Conservation (phyloP, 2,113 vertebrate species). For the Galeopterus variegatus region DNA sequence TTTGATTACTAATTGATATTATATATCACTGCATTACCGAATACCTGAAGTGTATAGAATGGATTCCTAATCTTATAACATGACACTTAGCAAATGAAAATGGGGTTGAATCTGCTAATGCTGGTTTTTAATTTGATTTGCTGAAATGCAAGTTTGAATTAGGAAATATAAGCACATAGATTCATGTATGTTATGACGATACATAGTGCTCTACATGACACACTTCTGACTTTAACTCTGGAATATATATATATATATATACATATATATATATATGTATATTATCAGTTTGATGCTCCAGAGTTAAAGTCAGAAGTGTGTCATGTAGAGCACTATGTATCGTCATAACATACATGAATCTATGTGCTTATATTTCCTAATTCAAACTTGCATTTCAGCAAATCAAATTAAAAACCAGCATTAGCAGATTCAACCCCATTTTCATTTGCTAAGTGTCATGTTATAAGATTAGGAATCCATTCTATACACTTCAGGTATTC, state of each 20-base stretch:
- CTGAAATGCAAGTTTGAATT: slow-evolving; percentile 82
- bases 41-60: slow-evolving; percentile 72
- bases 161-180: slow-evolving; percentile 79
- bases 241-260: slow-evolving; percentile 88
- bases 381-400: slow-evolving; percentile 82
- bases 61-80: slow-evolving; percentile 75
- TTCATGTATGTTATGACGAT: slow-evolving; percentile 85
- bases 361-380: slow-evolving; percentile 77
- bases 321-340: slow-evolving; percentile 91
- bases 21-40: slow-evolving; percentile 26
- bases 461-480: slow-evolving; percentile 76
- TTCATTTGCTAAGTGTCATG: slow-evolving; percentile 78
- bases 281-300: slow-evolving; percentile 91
- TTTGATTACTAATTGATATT: slow-evolving; percentile 80
- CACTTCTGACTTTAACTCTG: slow-evolving; percentile 89
- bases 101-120: slow-evolving; percentile 79
- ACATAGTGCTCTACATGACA: slow-evolving; percentile 92
- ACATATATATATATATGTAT: too few species aligned
- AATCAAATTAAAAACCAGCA: slow-evolving; percentile 84
- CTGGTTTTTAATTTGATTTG: slow-evolving; percentile 84
- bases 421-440: slow-evolving; percentile 78
- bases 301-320: slow-evolving; percentile 90
- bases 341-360: slow-evolving; percentile 85
- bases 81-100: slow-evolving; percentile 79
- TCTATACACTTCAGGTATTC: slow-evolving; percentile 71